Evolutionary conservation across 2,113 vertebrate genomes (phyloP).

Genomic region (Lontra canadensis): DNA sequence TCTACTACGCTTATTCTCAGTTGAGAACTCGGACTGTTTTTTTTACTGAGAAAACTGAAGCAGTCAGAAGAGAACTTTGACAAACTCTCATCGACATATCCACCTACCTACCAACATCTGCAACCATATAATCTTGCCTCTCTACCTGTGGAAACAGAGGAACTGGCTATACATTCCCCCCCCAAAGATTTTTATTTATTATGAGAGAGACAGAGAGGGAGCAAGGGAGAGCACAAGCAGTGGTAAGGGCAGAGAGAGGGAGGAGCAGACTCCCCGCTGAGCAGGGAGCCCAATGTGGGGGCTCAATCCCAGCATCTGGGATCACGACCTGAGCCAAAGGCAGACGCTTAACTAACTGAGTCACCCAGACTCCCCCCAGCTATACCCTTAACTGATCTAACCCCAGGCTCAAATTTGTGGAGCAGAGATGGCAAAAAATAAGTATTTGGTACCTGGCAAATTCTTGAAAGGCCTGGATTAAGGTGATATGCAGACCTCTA

Average conservation of each 20-base stretch:
- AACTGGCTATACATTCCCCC: not conserved
- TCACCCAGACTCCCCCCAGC: too few relatives aligned
- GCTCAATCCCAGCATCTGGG: too few relatives aligned
- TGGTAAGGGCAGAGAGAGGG: too few relatives aligned
- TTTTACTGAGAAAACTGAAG: conserved; percentile 11
- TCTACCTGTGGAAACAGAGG: not conserved
- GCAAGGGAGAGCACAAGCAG: too few relatives aligned
- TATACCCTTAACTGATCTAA: not conserved
- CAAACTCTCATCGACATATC: not conserved
- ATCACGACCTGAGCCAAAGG: too few relatives aligned
- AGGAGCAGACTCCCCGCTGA: too few relatives aligned
- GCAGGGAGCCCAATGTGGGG: too few relatives aligned
- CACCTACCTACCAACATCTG: not conserved
- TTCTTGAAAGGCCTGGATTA: conserved; percentile 25
- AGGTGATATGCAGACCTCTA: not conserved
- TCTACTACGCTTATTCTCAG: not conserved
- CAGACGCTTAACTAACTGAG: too few relatives aligned
- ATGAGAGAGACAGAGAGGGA: too few relatives aligned
- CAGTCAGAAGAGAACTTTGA: not conserved
- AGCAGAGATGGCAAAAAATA: not conserved
- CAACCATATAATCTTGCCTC: not conserved
- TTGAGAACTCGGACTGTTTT: not conserved
- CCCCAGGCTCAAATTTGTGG: not conserved
- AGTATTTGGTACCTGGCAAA: conserved; percentile 1
- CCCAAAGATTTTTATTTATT: too few relatives aligned